Evolutionary conservation across 2,113 vertebrate species (phyloP), one percentile per base, ranked within the genome.

Genomic region (Phyllostomus discolor): DNA sequence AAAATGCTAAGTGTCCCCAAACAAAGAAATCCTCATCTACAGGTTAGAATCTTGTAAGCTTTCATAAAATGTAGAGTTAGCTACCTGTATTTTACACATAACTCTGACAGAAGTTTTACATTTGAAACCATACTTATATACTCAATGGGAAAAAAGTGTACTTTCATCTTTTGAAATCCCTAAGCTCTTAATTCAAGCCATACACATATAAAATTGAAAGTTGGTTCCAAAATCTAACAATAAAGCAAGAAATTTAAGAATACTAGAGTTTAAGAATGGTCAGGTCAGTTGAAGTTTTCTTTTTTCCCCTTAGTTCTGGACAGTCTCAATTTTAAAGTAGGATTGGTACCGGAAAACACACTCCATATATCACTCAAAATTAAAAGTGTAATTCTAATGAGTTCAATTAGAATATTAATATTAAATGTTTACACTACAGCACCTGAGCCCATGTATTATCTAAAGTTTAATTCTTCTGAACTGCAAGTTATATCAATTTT

Each of bases 381-480:
- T 35, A 84, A 79, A 84, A 89, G 35, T 9, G 43, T 5, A 90
- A 95, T 92, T 70, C 72, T 95, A 72, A 28, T 80, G 16, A 86
- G 54, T 19, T 64, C n/a, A 91, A 64, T 22, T 26, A 81, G 66
- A 72, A 72, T 72, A 81, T 20, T 33, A 91, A 54, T 50, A 72
- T 66, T 92, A 46, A 80, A 92, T 78, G 22, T 84, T 85, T 46
- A 90, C 64, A 70, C 22, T 46, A 84, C 2, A 41, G 19, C 17
- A 52, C 50, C 41, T 35, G 15, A 70, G n/a, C 24, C 41, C n/a
- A 78, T 4, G 4, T 14, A 54, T 93, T 70, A 90, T 83, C 52
- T 79, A 35, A 91, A 78, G 52, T 84, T 93, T 89, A 95, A 83
- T 31, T 88, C 28, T 78, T 92, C 28, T 52, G 22, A 89, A 95